Conservation (phyloP, 2,888 invertebrate species). For the Apamea epomidion region DNA sequence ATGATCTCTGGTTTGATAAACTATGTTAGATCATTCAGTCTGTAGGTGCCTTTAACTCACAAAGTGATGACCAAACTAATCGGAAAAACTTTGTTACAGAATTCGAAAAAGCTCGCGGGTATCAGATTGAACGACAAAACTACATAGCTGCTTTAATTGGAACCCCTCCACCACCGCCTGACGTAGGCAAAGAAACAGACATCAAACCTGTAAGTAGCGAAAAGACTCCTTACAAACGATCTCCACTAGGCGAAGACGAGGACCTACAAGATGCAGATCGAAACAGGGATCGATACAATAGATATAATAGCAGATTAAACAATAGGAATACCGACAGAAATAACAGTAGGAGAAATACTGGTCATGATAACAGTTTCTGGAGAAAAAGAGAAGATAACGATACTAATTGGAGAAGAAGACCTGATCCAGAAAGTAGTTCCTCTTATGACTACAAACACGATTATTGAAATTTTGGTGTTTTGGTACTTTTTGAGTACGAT, state of each 20-base stretch:
- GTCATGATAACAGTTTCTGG: slow-evolving; percentile 18
- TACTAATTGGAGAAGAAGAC: slow-evolving; percentile 46
- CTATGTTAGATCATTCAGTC: neutral
- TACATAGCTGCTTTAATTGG: slow-evolving; percentile 88
- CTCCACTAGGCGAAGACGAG: slow-evolving; percentile 65
- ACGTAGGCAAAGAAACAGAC: slow-evolving; percentile 69
- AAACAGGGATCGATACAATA: slow-evolving; percentile 53
- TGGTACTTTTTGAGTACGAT: slow-evolving; percentile 15
- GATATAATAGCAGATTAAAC: slow-evolving; percentile 37
- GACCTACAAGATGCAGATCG: slow-evolving; percentile 22
- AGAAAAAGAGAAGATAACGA: slow-evolving; percentile 38
- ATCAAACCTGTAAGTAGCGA: slow-evolving; percentile 68
- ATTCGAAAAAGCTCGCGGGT: slow-evolving; percentile 92
- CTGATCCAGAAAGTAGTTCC: slow-evolving; percentile 57
- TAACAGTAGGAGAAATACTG: slow-evolving; percentile 5
- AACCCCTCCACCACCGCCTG: slow-evolving; percentile 69
- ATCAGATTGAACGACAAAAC: slow-evolving; percentile 91
- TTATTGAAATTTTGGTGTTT: slow-evolving; percentile 65
- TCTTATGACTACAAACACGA: slow-evolving; percentile 76
- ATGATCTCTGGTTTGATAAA: neutral
- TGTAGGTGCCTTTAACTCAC: neutral
- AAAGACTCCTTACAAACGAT: slow-evolving; percentile 46
- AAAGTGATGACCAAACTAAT: neutral
- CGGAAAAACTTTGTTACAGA: slow-evolving; percentile 81
- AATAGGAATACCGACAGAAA: slow-evolving; percentile 19